Evolutionary conservation across 2,113 vertebrate genomes (phyloP).

Genomic region (Vanacampus margaritifer): DNA sequence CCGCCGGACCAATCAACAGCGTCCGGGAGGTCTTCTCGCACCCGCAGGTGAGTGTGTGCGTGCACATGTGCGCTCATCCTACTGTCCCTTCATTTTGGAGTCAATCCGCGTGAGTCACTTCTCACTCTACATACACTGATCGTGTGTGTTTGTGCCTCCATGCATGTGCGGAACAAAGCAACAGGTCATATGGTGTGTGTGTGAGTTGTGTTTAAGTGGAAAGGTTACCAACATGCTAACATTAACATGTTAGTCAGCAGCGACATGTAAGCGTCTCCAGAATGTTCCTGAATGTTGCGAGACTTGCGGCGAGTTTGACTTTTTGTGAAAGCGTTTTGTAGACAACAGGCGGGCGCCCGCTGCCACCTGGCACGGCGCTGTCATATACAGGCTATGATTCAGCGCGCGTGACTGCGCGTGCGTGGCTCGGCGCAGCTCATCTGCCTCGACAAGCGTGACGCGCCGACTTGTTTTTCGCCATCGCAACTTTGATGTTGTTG

Average conservation of each 20-base stretch:
- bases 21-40: constrained; percentile 87
- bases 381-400: constrained; percentile 43
- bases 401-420: constrained; percentile 23
- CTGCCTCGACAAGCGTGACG: constrained; percentile 23
- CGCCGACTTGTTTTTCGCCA: constrained; percentile 26
- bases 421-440: constrained; percentile 24
- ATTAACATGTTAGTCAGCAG: neutral
- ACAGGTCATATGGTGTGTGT: constrained; percentile 25
- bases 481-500: neutral
- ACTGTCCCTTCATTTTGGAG: constrained; percentile 23
- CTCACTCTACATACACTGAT: constrained; percentile 9
- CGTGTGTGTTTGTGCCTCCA: too few species aligned
- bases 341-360: constrained; percentile 37
- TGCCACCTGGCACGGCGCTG: constrained; percentile 42
- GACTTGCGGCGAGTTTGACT: constrained; percentile 6
- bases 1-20: constrained; percentile 90
- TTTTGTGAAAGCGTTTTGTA: constrained; percentile 32
- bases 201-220: neutral
- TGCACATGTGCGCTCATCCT: constrained; percentile 1
- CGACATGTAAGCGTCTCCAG: constrained; percentile 5
- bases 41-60: constrained; percentile 78
- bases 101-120: constrained; percentile 29
- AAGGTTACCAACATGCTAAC: neutral
- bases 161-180: constrained; percentile 13
- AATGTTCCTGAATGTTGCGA: constrained; percentile 5